Evolutionary conservation across 2,797 vertebrate species (phyloP), one percentile per base, ranked within the genome.

Genomic region (Onychomys arenicola): DNA sequence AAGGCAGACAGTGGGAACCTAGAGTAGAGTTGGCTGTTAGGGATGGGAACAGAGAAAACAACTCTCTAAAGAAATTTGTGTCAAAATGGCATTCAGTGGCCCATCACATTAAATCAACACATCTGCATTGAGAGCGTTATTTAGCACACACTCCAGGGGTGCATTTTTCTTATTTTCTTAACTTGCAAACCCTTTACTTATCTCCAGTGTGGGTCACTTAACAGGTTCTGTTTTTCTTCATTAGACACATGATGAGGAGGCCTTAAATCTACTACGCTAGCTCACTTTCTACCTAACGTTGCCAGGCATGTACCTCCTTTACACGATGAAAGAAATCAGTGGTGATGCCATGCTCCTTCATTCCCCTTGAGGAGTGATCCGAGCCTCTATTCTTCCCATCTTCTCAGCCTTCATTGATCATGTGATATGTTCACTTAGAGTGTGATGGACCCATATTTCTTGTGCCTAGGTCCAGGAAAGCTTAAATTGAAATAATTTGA

Each of bases 61-160:
- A 29, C 65, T 96, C 93, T 95, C 97, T 96, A 97, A 97, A 93
- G 89, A 67, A 96, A 97, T 94, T 93, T 94, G 40, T 91, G 97
- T 98, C 97, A 96, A 86, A 92, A 59, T 91, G 43, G 71, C 57
- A 57, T 89, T 96, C 90, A 89, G 11, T 96, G 97, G 57, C 37
- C 94, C 78, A 95, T 97, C 97, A 84, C 69, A 77, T 96, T 55
- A 55, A 91, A 95, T 97, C 90, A 97, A 6, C 93, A 92, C 83
- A 67, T 76, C 86, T 91, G 77, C 89, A 57, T 0, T 91, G 82
- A 94, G 84, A 92, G 43, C 19, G n/a, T 69, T 88, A 40, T 86
- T 86, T 46, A 89, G 78, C 46, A 16, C 10, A 67, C 17, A 0
- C 87, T 57, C 25, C 43, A 25, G 76, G 89, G 81, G 52, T 69